Evolutionary conservation across 2,888 invertebrate species (phyloP).

Genomic region (Eilema griseolum): DNA sequence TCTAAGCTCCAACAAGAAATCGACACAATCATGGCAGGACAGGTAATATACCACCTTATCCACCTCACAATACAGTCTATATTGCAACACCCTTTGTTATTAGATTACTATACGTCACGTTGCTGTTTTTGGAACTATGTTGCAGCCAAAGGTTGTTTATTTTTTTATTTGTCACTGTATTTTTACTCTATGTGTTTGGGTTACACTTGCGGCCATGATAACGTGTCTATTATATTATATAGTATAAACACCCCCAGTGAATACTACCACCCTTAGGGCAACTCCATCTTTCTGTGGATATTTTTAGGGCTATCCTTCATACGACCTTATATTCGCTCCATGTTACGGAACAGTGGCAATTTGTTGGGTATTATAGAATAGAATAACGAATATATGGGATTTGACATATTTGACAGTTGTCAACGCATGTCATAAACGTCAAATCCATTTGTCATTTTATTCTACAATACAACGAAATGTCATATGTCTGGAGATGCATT

Average conservation of each 20-base stretch:
- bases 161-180: slow-evolving; percentile 42
- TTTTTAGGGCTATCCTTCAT: too few species aligned
- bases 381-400: too few species aligned
- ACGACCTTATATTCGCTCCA: not conserved
- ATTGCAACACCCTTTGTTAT: slow-evolving; percentile 36
- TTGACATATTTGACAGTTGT: too few species aligned
- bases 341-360: not conserved
- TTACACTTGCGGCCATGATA: slow-evolving; percentile 49
- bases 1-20: slow-evolving; percentile 77
- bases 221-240: not conserved
- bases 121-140: slow-evolving; percentile 55
- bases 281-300: not conserved
- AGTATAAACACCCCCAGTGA: not conserved
- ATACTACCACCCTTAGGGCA: too few species aligned
- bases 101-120: slow-evolving; percentile 36
- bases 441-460: too few species aligned
- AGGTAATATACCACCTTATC: slow-evolving; percentile 62
- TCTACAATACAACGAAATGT: too few species aligned
- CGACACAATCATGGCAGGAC: slow-evolving; percentile 74
- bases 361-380: too few species aligned
- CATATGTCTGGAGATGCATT: too few species aligned
- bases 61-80: slow-evolving; percentile 19
- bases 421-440: too few species aligned
- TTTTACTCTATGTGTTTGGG: slow-evolving; percentile 43
- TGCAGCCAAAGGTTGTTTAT: slow-evolving; percentile 47